These are phyloP conservation scores for Eupsilia transversa DNA, from an alignment of 2,888 invertebrate genomes.

Conservation along the genomic window DNA sequence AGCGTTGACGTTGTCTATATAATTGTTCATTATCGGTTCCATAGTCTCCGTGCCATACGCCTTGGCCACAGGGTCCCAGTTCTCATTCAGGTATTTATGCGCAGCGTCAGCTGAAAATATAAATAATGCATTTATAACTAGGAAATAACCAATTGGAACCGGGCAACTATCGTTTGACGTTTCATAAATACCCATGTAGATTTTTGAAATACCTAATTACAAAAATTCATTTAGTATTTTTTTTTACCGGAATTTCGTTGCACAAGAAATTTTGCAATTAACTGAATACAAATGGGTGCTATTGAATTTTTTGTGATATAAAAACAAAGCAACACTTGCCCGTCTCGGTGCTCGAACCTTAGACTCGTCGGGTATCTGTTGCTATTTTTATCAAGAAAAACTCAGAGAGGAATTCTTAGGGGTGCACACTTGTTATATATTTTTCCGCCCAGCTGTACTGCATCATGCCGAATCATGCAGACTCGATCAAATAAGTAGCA, in stretches of 20 bases:
- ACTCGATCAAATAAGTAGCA: not conserved
- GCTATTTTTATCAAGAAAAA: not conserved
- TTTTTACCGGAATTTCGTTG: too few species aligned
- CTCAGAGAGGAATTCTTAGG: not conserved
- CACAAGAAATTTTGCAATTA: not conserved
- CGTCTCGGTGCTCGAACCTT: too few species aligned
- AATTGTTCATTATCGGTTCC: not conserved
- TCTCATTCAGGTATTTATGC: constrained; percentile 26
- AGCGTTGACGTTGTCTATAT: constrained; percentile 17
- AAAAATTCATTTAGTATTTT: too few species aligned
- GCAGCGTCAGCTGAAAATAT: constrained; percentile 40
- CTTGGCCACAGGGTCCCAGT: constrained; percentile 29
- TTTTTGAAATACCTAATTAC: too few species aligned
- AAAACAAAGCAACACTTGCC: not conserved
- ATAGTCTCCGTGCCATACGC: not conserved
- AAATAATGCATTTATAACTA: not conserved
- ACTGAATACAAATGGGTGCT: not conserved
- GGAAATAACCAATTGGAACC: too few species aligned
- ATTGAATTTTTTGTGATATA: not conserved
- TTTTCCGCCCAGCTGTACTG: too few species aligned
- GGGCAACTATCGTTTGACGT: too few species aligned
- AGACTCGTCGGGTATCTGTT: not conserved
- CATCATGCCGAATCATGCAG: not conserved
- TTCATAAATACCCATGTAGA: too few species aligned
- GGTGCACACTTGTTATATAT: too few species aligned